phyloP scores from a whole-genome alignment of 2,113 vertebrate species.

The Rattus rattus region DNA sequence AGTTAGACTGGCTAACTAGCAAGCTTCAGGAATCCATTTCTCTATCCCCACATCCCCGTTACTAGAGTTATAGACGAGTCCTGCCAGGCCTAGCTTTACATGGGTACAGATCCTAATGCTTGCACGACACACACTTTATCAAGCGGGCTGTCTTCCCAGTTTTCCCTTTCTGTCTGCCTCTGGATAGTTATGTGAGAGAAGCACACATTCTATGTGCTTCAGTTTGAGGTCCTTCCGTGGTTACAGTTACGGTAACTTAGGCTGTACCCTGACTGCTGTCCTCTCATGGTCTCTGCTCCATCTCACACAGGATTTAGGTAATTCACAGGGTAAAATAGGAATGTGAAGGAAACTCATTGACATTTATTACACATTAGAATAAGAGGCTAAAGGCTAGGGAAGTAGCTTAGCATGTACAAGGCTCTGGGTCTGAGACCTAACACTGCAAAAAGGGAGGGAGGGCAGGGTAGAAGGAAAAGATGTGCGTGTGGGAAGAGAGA shows the following conservation, averaged over 20 bases:
- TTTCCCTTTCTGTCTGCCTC: background rate
- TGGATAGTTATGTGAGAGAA: background rate
- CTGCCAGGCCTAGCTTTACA: background rate
- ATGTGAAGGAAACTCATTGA: background rate
- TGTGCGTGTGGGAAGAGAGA: background rate
- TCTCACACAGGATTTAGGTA: slow-evolving; percentile 17
- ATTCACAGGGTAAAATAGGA: background rate
- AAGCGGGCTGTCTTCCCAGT: background rate
- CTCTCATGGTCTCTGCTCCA: background rate
- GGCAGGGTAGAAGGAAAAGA: background rate
- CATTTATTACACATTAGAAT: slow-evolving; percentile 7
- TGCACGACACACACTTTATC: background rate
- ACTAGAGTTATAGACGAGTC: background rate
- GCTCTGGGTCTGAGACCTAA: background rate
- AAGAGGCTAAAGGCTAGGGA: background rate
- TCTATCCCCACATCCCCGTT: background rate
- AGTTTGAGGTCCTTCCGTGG: no score
- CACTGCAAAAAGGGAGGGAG: background rate
- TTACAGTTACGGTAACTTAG: background rate
- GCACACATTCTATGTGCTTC: background rate
- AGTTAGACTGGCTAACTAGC: background rate
- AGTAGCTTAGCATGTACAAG: background rate
- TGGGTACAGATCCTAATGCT: background rate
- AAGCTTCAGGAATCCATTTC: background rate
- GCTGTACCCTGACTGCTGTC: background rate